A percentile compares a stretch with the other conserved stretches of the same genome.
phyloP scores from a whole-genome alignment of 2,113 vertebrate species.

The Sitta europaea region DNA sequence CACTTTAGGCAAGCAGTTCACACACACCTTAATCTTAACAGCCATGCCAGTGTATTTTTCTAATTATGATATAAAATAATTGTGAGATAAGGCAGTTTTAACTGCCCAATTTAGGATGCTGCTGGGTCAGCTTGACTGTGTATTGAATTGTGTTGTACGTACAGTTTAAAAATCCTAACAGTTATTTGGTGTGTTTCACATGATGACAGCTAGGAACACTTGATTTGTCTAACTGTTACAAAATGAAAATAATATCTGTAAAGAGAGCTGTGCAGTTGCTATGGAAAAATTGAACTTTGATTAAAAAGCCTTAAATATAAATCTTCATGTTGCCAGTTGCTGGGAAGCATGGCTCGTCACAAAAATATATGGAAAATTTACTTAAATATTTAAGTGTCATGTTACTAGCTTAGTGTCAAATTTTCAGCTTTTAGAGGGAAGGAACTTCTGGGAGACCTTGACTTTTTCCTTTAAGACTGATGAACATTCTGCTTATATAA shows the following conservation, averaged over 20 bases:
- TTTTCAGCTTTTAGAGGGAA: background rate
- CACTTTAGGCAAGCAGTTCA: background rate
- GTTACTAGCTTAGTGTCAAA: background rate
- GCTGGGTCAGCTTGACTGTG: background rate
- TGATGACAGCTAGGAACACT: background rate
- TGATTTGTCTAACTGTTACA: background rate
- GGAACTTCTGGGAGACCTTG: background rate
- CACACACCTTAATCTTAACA: background rate
- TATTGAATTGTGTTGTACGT: background rate
- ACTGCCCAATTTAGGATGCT: background rate
- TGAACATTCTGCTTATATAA: background rate
- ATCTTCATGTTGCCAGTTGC: background rate
- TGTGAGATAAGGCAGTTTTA: background rate
- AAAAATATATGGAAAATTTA: background rate
- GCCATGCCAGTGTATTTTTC: background rate
- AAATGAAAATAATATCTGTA: background rate
- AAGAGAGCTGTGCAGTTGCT: background rate
- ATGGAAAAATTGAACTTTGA: background rate
- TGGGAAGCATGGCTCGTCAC: background rate
- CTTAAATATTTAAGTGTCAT: background rate
- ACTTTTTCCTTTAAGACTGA: background rate
- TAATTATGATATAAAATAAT: background rate
- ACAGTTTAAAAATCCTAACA: background rate
- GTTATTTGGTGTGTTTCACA: background rate
- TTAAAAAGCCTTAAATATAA: background rate